Evolutionary conservation across 1,140 invertebrate species (phyloP).

Genomic region (Bombus cullumanus): DNA sequence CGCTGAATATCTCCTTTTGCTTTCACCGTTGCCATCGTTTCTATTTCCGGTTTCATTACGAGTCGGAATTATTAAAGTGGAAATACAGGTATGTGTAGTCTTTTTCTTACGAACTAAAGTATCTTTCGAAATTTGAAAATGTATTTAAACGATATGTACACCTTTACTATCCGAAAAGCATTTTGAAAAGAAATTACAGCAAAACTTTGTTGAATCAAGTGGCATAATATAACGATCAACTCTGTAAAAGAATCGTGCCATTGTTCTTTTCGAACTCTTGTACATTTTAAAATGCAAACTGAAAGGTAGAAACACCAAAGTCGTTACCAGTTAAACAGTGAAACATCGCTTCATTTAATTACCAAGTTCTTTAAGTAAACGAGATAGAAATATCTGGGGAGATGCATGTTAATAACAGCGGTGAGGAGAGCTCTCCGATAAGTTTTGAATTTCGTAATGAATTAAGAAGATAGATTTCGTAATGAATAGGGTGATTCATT

Average conservation of each 20-base stretch:
- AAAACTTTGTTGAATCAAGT: not conserved
- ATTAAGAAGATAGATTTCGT: not conserved
- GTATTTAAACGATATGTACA: not conserved
- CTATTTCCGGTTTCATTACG: not conserved
- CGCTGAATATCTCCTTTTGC: conserved; percentile 33
- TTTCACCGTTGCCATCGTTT: not conserved
- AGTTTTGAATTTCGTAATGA: conserved; percentile 4
- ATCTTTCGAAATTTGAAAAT: not conserved
- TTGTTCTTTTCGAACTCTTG: not conserved
- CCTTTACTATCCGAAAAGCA: not conserved
- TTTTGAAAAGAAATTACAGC: not conserved
- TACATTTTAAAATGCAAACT: not conserved
- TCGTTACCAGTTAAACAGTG: not conserved
- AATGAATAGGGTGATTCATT: not conserved
- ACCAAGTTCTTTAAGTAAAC: not conserved
- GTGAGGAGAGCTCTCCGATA: not conserved
- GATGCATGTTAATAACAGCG: not conserved
- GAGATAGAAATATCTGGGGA: not conserved
- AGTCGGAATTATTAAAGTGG: not conserved
- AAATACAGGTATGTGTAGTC: not conserved
- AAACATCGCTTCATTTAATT: conserved; percentile 7
- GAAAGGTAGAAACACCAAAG: not conserved
- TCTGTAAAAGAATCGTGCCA: no score
- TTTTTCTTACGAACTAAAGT: not conserved
- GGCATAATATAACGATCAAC: not conserved